phyloP scores from a whole-genome alignment of 2,113 vertebrate genomes.

The Notarius quadriscutis region DNA sequence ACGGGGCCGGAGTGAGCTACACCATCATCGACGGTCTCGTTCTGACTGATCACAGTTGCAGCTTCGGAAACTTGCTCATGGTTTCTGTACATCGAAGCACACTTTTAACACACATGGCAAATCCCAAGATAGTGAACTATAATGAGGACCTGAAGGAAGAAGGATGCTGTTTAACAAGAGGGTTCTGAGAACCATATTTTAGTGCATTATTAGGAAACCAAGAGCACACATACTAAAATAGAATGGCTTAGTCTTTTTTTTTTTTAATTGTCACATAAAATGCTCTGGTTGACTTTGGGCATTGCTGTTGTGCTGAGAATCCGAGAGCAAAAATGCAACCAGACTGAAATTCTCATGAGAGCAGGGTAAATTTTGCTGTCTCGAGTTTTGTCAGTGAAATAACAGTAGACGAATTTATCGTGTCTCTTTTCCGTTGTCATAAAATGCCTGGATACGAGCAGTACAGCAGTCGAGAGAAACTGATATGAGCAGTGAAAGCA shows the following conservation, averaged over 20 bases:
- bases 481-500: background rate
- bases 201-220: background rate
- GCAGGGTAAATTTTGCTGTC: background rate
- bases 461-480: background rate
- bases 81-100: background rate
- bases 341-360: background rate
- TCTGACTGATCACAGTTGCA: background rate
- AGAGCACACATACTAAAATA: background rate
- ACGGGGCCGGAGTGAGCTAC: no score
- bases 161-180: background rate
- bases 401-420: background rate
- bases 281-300: background rate
- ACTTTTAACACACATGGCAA: background rate
- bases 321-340: background rate
- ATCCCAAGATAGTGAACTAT: background rate
- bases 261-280: background rate
- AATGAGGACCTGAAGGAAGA: background rate
- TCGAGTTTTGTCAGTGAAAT: background rate
- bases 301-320: conserved; percentile 1
- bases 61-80: background rate
- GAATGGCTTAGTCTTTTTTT: background rate
- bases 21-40: background rate
- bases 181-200: background rate
- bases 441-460: no score
- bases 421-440: background rate